Evolutionary conservation across 1,140 invertebrate species (phyloP).

Genomic region (Anadara kagoshimensis): DNA sequence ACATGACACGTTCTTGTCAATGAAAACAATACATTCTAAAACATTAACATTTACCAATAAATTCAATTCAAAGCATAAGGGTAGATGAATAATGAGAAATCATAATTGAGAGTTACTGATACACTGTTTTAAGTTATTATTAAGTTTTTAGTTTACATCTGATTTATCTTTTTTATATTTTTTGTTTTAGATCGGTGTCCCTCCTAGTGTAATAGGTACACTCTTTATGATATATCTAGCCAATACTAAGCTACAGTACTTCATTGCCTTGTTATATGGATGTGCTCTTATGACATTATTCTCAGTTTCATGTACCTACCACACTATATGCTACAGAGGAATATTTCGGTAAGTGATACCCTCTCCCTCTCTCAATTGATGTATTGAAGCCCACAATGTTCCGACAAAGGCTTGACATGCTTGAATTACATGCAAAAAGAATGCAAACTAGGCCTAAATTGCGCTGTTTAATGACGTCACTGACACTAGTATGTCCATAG

Average conservation of each 20-base stretch:
- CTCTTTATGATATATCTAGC: conserved; percentile 85
- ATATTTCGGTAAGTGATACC: conserved; percentile 67
- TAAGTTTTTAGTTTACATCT: too few species aligned
- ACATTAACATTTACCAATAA: background rate
- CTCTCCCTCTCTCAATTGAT: too few species aligned
- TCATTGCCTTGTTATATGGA: conserved; percentile 90
- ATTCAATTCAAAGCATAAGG: background rate
- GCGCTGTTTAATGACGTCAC: too few species aligned
- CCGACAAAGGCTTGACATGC: too few species aligned
- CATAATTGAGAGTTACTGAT: background rate
- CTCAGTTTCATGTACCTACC: conserved; percentile 84
- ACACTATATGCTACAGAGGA: conserved; percentile 84
- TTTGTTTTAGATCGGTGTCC: conserved; percentile 82
- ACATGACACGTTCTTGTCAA: too few species aligned
- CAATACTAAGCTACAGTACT: conserved; percentile 82
- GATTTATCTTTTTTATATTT: background rate
- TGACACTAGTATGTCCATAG: too few species aligned
- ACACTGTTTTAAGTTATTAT: too few species aligned
- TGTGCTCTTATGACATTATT: conserved; percentile 89
- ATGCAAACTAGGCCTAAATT: too few species aligned
- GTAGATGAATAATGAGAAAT: background rate
- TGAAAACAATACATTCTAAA: too few species aligned
- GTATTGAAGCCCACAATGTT: too few species aligned
- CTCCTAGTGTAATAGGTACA: conserved; percentile 86
- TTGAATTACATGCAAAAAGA: too few species aligned